A percentile compares a stretch with the other conserved stretches of the same genome.
phyloP scores from a whole-genome alignment of 2,888 invertebrate species.

The Syritta pipiens region DNA sequence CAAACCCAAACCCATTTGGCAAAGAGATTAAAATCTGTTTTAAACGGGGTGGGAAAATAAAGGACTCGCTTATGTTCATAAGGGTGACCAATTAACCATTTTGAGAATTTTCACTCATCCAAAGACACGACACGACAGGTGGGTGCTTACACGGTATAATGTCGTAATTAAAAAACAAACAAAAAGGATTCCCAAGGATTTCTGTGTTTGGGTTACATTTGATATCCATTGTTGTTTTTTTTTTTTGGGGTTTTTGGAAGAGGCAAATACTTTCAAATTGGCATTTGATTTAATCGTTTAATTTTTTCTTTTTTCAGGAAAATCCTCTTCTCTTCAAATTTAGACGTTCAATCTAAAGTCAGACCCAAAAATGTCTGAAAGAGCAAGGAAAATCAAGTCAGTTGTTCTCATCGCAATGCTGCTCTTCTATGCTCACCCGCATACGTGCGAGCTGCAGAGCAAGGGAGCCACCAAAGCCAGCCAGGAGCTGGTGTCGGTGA shows the following conservation, averaged over 20 bases:
- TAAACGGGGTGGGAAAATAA: too few relatives aligned
- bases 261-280: background rate
- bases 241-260: background rate
- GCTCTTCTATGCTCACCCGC: slow-evolving; percentile 13
- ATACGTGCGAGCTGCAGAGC: slow-evolving; percentile 14
- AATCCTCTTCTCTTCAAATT: background rate
- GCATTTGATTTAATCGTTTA: background rate
- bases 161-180: slow-evolving; percentile 9
- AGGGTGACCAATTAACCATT: slow-evolving; percentile 4
- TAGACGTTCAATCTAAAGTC: background rate
- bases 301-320: too few relatives aligned
- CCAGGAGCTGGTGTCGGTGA: slow-evolving; percentile 69
- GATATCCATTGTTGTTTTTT: too few relatives aligned
- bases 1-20: too few relatives aligned
- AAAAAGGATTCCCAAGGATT: background rate
- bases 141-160: background rate
- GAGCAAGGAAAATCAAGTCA: slow-evolving; percentile 8
- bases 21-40: too few relatives aligned
- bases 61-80: slow-evolving; percentile 3
- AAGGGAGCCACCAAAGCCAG: slow-evolving; percentile 32
- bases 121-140: too few relatives aligned
- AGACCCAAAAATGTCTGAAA: background rate
- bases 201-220: too few relatives aligned
- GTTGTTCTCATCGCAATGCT: slow-evolving; percentile 5
- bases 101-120: too few relatives aligned